Percentiles rank a stretch among this genome's conserved stretches.
Evolutionary conservation across 2,888 invertebrate species (phyloP).

Genomic region (Papilio elwesi): DNA sequence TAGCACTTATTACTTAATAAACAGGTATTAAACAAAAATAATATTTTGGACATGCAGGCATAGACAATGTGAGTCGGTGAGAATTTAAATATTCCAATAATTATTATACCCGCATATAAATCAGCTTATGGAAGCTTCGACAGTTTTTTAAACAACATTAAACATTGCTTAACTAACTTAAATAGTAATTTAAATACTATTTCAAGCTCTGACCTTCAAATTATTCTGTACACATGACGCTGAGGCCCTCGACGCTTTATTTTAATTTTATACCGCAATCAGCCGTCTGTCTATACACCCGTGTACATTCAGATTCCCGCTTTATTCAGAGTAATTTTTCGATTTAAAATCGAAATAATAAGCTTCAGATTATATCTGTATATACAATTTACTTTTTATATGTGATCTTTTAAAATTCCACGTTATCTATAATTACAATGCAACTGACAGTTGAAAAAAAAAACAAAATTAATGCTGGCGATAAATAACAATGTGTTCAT

Average conservation of each 20-base stretch:
- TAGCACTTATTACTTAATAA: too few relatives aligned
- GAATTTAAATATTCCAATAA: too few relatives aligned
- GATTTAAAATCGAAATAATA: neutral
- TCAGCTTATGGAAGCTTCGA: too few relatives aligned
- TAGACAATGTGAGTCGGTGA: too few relatives aligned
- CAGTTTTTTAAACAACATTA: too few relatives aligned
- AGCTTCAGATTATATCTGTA: too few relatives aligned
- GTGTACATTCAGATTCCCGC: slow-evolving; percentile 18
- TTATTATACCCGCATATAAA: too few relatives aligned
- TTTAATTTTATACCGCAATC: slow-evolving; percentile 39
- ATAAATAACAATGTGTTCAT: neutral
- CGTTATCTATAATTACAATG: too few relatives aligned
- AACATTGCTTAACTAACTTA: neutral
- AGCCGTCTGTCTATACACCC: slow-evolving; percentile 13
- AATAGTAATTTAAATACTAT: slow-evolving; percentile 1
- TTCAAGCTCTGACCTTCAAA: slow-evolving; percentile 17
- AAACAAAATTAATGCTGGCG: slow-evolving; percentile 1
- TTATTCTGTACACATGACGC: slow-evolving; percentile 14
- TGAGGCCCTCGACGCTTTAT: slow-evolving; percentile 31
- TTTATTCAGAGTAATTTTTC: neutral
- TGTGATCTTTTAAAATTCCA: neutral
- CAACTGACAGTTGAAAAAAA: slow-evolving; percentile 1
- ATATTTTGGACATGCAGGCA: too few relatives aligned
- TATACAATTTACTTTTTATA: neutral
- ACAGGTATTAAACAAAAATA: too few relatives aligned